Evolutionary conservation across 1,140 invertebrate species (phyloP).

Genomic region (Lepeophtheirus salmonis): DNA sequence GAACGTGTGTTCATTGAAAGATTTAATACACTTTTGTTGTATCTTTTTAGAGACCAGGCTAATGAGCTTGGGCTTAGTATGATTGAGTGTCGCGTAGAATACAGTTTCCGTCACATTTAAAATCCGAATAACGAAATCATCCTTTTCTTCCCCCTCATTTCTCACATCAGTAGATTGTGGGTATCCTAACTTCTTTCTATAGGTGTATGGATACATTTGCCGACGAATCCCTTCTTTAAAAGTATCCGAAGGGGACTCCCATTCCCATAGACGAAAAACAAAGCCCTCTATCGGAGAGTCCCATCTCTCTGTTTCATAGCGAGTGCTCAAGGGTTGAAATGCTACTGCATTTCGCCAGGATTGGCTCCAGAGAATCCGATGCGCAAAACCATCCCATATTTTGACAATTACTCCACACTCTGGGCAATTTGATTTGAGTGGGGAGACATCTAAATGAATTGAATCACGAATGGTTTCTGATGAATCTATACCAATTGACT

Average conservation of each 20-base stretch:
- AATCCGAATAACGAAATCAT: background rate
- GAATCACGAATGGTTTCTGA: background rate
- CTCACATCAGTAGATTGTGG: background rate
- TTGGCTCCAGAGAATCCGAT: conserved; percentile 1
- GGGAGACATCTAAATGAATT: background rate
- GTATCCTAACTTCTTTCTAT: background rate
- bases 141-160: background rate
- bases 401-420: conserved; percentile 1
- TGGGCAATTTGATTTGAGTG: background rate
- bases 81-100: background rate
- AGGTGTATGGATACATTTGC: background rate
- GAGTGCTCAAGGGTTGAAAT: background rate
- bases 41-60: background rate
- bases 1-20: background rate
- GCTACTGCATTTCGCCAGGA: conserved; percentile 1
- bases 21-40: background rate
- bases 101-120: background rate
- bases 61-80: background rate
- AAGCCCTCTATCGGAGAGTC: conserved; percentile 3
- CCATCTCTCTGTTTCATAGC: conserved; percentile 1
- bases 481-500: background rate
- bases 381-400: conserved; percentile 8
- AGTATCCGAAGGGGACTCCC: background rate
- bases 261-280: conserved; percentile 5
- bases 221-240: background rate